Conservation (phyloP, 2,113 vertebrate species). For the Lynx canadensis region DNA sequence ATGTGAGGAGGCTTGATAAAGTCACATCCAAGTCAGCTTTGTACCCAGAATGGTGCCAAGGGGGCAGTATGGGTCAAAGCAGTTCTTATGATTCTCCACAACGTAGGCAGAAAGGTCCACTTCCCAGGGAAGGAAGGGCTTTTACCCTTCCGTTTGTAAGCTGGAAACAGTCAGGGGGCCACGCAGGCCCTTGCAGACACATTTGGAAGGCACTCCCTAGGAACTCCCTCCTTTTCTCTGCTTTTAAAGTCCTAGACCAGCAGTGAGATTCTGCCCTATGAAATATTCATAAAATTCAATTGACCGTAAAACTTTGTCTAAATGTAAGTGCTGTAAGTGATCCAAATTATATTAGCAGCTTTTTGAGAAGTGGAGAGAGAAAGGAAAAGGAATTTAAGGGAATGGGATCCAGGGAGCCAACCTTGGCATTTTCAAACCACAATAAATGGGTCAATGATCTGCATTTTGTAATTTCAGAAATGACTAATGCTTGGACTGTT, state of each 20-base stretch:
- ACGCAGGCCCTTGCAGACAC: not conserved
- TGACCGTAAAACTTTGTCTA: constrained; percentile 56
- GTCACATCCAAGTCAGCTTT: not conserved
- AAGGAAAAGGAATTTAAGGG: constrained; percentile 44
- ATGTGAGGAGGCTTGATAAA: not conserved
- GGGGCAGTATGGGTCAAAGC: not conserved
- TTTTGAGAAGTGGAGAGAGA: constrained; percentile 51
- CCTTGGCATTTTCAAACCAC: constrained; percentile 18
- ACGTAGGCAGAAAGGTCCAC: not conserved
- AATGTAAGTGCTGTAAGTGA: constrained; percentile 65
- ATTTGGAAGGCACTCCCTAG: not conserved
- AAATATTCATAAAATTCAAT: constrained; percentile 63
- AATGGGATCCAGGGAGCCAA: constrained; percentile 30
- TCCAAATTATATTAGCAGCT: constrained; percentile 48
- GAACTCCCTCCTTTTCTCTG: not conserved
- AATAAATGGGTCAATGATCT: constrained; percentile 8
- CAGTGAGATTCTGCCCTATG: constrained; percentile 48
- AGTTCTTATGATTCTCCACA: not conserved
- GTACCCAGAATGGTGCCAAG: not conserved
- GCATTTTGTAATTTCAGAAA: constrained; percentile 53
- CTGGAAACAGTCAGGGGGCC: not conserved
- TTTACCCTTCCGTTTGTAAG: not conserved
- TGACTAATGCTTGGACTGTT: constrained; percentile 16
- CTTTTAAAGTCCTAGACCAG: not conserved
- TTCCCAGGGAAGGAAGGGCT: not conserved